A percentile compares a stretch with the other conserved stretches of the same genome.
These are phyloP conservation scores for Cydia pomonella DNA, from an alignment of 1,140 invertebrate genomes.

Conservation along the genomic window DNA sequence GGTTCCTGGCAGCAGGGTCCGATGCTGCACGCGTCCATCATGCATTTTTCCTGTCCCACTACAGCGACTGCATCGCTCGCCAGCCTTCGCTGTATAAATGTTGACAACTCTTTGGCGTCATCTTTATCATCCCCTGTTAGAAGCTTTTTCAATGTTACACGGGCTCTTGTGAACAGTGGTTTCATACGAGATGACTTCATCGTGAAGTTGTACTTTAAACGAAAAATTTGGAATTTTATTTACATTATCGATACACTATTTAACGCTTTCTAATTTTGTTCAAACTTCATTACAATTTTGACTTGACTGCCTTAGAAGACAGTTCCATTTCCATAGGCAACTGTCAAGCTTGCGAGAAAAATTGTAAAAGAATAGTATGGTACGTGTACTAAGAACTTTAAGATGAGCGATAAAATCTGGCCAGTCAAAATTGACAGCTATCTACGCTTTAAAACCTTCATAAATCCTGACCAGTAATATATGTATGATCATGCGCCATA, in stretches of 20 bases:
- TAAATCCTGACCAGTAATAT: too few relatives aligned
- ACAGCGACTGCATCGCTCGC: slow-evolving; percentile 51
- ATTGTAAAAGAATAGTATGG: not conserved
- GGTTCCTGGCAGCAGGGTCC: slow-evolving; percentile 83
- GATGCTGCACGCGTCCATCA: slow-evolving; percentile 73
- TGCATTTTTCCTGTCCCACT: slow-evolving; percentile 60
- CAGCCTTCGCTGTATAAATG: slow-evolving; percentile 41
- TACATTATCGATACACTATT: slow-evolving; percentile 46
- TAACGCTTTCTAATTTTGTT: slow-evolving; percentile 56
- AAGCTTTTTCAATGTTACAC: slow-evolving; percentile 39
- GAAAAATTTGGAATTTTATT: slow-evolving; percentile 32
- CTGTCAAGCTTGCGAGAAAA: not conserved
- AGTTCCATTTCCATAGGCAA: slow-evolving; percentile 26
- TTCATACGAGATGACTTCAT: slow-evolving; percentile 68
- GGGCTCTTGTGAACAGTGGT: slow-evolving; percentile 43
- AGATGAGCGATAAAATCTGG: not conserved
- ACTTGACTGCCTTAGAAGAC: not conserved
- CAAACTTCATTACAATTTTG: slow-evolving; percentile 19
- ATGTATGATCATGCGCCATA: too few relatives aligned
- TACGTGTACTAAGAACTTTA: not conserved
- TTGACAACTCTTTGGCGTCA: slow-evolving; percentile 36
- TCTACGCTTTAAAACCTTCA: too few relatives aligned
- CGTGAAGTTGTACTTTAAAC: slow-evolving; percentile 40
- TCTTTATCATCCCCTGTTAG: slow-evolving; percentile 35
- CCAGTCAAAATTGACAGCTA: not conserved